These are phyloP conservation scores for Melitaea athalia DNA, from an alignment of 2,888 invertebrate species.

Conservation along the genomic window DNA sequence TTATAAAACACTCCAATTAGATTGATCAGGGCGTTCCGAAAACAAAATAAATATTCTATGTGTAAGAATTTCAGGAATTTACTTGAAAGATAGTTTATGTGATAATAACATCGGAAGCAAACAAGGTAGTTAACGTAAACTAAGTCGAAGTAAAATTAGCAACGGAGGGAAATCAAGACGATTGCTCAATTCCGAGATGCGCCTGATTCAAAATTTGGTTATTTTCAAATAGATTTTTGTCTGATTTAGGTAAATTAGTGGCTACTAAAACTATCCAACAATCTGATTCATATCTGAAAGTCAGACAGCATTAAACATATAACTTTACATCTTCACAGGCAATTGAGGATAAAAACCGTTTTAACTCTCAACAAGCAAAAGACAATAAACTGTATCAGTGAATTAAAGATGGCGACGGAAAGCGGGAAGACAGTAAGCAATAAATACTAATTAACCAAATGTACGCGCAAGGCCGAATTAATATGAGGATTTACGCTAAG, in stretches of 20 bases:
- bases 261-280: background rate
- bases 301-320: conserved; percentile 21
- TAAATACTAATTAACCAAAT: conserved; percentile 69
- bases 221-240: background rate
- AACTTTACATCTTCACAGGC: conserved; percentile 21
- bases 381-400: conserved; percentile 38
- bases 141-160: background rate
- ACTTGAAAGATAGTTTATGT: too few species aligned
- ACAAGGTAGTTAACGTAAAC: background rate
- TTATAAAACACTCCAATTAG: too few species aligned
- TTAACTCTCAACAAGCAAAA: conserved; percentile 15
- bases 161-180: background rate
- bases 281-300: conserved; percentile 6
- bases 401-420: conserved; percentile 41
- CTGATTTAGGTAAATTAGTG: too few species aligned
- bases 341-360: conserved; percentile 11
- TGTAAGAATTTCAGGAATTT: too few species aligned
- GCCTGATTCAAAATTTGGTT: background rate
- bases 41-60: too few species aligned
- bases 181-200: background rate
- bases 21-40: too few species aligned
- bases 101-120: background rate
- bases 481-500: conserved; percentile 67
- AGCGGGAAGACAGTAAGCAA: conserved; percentile 45
- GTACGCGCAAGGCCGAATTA: conserved; percentile 70